Percentiles rank a stretch among this genome's conserved stretches.
Conservation (phyloP, 2,113 vertebrate genomes). For the Acanthochromis polyacanthus region DNA sequence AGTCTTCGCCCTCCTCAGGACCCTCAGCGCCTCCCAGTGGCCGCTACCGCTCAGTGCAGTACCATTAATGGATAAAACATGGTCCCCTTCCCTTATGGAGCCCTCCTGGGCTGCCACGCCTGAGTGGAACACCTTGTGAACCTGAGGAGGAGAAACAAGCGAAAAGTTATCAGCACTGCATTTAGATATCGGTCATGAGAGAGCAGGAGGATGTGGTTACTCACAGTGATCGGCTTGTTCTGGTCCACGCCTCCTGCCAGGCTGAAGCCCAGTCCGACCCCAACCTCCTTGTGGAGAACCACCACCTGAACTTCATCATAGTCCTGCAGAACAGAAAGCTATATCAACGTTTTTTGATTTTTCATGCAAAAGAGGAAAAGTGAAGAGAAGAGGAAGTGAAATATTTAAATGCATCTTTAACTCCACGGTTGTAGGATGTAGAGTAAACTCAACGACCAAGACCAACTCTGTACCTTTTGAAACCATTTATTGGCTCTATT, state of each 20-base stretch:
- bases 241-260: conserved; percentile 86
- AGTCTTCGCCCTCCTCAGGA: conserved; percentile 75
- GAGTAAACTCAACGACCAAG: too few relatives aligned
- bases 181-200: neutral
- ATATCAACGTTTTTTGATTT: too few relatives aligned
- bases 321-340: conserved; percentile 60
- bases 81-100: conserved; percentile 80
- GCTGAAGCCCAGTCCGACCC: conserved; percentile 85
- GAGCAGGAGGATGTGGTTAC: conserved; percentile 29
- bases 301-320: conserved; percentile 84
- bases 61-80: conserved; percentile 86
- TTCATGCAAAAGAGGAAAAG: too few relatives aligned
- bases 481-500: too few relatives aligned
- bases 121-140: conserved; percentile 82
- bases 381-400: too few relatives aligned
- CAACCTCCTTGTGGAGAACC: conserved; percentile 87
- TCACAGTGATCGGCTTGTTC: conserved; percentile 86
- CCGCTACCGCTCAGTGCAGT: conserved; percentile 68
- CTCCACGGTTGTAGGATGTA: too few relatives aligned
- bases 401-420: too few relatives aligned
- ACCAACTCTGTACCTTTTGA: too few relatives aligned
- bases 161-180: neutral
- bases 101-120: conserved; percentile 84
- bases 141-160: conserved; percentile 63
- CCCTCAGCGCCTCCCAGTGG: conserved; percentile 82